Conservation (phyloP, 2,888 invertebrate genomes). For the Macrosiphum euphorbiae region DNA sequence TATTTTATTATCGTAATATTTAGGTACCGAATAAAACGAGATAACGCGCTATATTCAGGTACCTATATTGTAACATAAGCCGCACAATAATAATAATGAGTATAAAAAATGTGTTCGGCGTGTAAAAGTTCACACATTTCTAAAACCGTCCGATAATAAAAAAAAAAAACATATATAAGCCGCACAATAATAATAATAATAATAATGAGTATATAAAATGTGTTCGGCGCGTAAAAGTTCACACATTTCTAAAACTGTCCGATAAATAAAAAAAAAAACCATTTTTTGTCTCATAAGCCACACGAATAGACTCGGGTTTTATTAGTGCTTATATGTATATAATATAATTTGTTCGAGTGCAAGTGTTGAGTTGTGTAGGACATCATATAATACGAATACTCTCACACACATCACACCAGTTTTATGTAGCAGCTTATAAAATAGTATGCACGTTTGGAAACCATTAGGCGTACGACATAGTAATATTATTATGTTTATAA, state of each 20-base stretch:
- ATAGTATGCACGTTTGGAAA: neutral
- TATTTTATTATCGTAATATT: too few relatives aligned
- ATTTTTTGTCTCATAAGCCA: neutral
- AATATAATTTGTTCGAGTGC: neutral
- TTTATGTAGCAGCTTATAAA: too few relatives aligned
- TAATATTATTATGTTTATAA: neutral
- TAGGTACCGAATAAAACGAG: neutral
- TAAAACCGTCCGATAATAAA: neutral
- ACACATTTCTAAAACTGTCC: neutral
- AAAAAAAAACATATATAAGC: neutral
- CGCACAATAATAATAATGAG: neutral
- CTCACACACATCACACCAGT: neutral
- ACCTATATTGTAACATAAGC: neutral
- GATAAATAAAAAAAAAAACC: neutral
- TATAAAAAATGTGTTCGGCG: neutral
- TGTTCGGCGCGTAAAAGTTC: constrained; percentile 15
- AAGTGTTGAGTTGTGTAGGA: neutral
- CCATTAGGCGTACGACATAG: neutral
- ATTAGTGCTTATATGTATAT: neutral
- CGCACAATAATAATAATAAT: neutral
- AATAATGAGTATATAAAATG: neutral
- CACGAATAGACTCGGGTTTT: neutral
- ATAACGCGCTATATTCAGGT: neutral
- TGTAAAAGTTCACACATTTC: constrained; percentile 38
- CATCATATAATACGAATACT: neutral